Percentiles rank a stretch among this genome's conserved stretches.
These are phyloP conservation scores for Opisthograptis luteolata DNA, from an alignment of 2,888 invertebrate species.

Conservation along the genomic window DNA sequence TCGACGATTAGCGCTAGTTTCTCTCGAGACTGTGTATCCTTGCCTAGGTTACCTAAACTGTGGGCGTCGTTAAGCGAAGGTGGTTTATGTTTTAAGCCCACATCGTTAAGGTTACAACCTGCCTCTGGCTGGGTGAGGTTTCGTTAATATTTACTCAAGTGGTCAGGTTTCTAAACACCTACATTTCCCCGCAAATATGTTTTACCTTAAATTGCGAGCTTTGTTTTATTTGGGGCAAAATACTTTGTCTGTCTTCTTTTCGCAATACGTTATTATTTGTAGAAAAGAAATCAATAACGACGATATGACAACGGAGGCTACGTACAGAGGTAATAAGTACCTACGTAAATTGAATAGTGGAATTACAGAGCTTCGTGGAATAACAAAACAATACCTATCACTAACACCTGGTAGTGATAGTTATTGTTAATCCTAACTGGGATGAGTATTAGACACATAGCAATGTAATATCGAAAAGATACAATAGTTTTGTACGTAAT, in stretches of 20 bases:
- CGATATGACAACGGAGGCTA: too few species aligned
- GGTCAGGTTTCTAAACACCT: conserved; percentile 20
- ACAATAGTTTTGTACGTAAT: too few species aligned
- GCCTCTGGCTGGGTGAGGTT: conserved; percentile 16
- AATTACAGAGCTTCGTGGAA: too few species aligned
- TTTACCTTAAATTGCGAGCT: neutral
- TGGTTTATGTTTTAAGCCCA: conserved; percentile 30
- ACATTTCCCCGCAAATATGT: conserved; percentile 13
- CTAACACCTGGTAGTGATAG: too few species aligned
- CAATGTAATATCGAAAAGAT: too few species aligned
- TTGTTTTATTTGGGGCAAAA: conserved; percentile 10
- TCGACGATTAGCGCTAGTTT: conserved; percentile 21
- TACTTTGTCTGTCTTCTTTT: neutral
- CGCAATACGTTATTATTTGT: too few species aligned
- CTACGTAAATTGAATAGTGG: too few species aligned
- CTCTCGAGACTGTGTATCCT: conserved; percentile 11
- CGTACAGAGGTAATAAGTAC: too few species aligned
- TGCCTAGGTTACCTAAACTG: conserved; percentile 21
- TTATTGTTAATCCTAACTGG: too few species aligned
- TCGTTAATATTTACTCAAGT: conserved; percentile 29
- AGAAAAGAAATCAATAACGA: too few species aligned
- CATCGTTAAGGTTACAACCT: conserved; percentile 20
- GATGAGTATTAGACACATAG: too few species aligned
- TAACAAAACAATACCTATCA: too few species aligned
- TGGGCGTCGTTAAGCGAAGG: conserved; percentile 31